These are phyloP conservation scores for Morone chrysops DNA, from an alignment of 2,113 vertebrate genomes.

Conservation along the genomic window DNA sequence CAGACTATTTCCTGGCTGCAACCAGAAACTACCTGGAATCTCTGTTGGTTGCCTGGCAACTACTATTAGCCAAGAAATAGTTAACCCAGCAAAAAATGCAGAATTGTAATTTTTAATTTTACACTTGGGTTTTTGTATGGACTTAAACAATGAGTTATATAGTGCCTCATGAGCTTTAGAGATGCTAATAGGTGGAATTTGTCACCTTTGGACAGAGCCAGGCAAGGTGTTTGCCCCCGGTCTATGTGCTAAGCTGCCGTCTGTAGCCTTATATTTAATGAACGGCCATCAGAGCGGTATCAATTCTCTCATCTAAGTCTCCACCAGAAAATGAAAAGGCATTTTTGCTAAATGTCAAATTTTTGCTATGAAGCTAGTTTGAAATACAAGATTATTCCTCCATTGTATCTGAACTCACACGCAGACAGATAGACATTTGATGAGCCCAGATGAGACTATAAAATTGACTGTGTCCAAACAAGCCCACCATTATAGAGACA, in stretches of 20 bases:
- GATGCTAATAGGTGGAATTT: not conserved
- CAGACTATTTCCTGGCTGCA: not conserved
- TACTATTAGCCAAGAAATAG: not conserved
- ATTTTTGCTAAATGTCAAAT: not conserved
- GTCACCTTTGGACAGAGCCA: not conserved
- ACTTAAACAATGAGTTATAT: too few species aligned
- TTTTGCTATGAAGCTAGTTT: not conserved
- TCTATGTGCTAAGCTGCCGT: not conserved
- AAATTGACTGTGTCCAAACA: constrained; percentile 76
- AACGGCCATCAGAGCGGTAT: not conserved
- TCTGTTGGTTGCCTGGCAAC: not conserved
- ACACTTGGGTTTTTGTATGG: too few species aligned
- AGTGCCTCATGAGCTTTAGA: not conserved
- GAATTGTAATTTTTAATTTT: not conserved
- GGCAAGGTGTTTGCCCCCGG: not conserved
- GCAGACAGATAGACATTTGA: constrained; percentile 36
- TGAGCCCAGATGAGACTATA: constrained; percentile 59
- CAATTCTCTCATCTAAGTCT: not conserved
- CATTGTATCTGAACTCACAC: constrained; percentile 21
- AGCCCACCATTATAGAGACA: constrained; percentile 69
- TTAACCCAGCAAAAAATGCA: not conserved
- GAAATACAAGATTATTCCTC: not conserved
- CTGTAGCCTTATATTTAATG: not conserved
- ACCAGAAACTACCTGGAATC: not conserved
- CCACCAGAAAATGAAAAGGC: not conserved